phyloP scores from a whole-genome alignment of 2,113 vertebrate genomes.

The Illadopsis cleaveri region DNA sequence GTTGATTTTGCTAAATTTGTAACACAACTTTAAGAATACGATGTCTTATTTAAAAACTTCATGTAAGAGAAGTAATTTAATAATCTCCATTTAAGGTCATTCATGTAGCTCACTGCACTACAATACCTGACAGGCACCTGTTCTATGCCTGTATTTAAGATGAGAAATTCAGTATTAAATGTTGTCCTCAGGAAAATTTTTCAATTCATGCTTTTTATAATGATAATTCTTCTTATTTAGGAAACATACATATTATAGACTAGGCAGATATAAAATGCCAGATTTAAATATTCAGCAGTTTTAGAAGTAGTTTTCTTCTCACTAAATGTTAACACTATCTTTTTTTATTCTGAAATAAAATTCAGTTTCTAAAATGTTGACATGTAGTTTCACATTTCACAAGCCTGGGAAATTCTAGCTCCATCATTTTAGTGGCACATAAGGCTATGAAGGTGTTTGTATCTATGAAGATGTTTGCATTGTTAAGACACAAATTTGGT shows the following conservation, averaged over 20 bases:
- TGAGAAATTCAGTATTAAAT: not conserved
- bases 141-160: not conserved
- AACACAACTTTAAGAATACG: not conserved
- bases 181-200: not conserved
- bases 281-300: conserved; percentile 18
- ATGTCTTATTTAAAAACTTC: not conserved
- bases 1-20: not conserved
- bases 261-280: conserved; percentile 9
- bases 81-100: not conserved
- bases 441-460: not conserved
- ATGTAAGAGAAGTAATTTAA: not conserved
- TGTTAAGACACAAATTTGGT: not conserved
- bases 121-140: not conserved
- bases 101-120: not conserved
- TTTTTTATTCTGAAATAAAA: conserved; percentile 4
- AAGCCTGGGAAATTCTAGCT: not conserved
- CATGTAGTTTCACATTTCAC: not conserved
- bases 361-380: conserved; percentile 7
- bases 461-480: not conserved
- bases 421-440: not conserved
- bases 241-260: not conserved
- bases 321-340: not conserved
- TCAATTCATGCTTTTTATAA: not conserved
- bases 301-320: not conserved
- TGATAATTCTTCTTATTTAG: not conserved